Percentiles rank a stretch among this genome's conserved stretches.
These are phyloP conservation scores for Lasioglossum calceatum DNA, from an alignment of 2,888 invertebrate species.

Conservation along the genomic window DNA sequence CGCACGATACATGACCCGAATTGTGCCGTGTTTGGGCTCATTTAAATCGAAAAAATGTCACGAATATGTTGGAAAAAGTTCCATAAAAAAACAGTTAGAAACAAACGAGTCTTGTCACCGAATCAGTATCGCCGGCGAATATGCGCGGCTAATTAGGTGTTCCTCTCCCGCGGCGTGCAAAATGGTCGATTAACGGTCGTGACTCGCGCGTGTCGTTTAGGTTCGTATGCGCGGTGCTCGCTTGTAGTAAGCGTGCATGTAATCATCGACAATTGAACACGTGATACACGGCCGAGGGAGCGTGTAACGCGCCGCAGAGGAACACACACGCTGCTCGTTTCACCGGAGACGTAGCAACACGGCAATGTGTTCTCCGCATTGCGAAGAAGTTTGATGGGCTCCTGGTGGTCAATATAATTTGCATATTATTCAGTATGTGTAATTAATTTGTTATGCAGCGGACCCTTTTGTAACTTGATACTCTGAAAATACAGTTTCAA, in stretches of 20 bases:
- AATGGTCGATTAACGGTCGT: conserved; percentile 33
- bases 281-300: conserved; percentile 27
- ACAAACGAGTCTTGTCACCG: no score
- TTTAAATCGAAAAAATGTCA: no score
- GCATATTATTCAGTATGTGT: not conserved
- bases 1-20: not conserved
- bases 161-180: conserved; percentile 14
- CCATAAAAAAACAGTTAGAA: not conserved
- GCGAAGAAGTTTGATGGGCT: not conserved
- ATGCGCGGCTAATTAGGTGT: conserved; percentile 38
- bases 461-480: not conserved
- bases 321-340: conserved; percentile 42
- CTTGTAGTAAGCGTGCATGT: conserved; percentile 33
- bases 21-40: no score
- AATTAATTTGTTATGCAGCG: not conserved
- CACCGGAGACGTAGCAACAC: conserved; percentile 11
- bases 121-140: not conserved
- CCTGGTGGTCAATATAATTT: not conserved
- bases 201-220: conserved; percentile 32
- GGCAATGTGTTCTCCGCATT: not conserved
- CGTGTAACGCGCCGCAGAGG: conserved; percentile 41
- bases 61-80: no score
- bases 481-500: not conserved
- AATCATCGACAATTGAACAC: conserved; percentile 52
- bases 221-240: conserved; percentile 14